Evolutionary conservation across 2,113 vertebrate species (phyloP), one percentile per base, ranked within the genome.

Genomic region (Clinocottus analis): DNA sequence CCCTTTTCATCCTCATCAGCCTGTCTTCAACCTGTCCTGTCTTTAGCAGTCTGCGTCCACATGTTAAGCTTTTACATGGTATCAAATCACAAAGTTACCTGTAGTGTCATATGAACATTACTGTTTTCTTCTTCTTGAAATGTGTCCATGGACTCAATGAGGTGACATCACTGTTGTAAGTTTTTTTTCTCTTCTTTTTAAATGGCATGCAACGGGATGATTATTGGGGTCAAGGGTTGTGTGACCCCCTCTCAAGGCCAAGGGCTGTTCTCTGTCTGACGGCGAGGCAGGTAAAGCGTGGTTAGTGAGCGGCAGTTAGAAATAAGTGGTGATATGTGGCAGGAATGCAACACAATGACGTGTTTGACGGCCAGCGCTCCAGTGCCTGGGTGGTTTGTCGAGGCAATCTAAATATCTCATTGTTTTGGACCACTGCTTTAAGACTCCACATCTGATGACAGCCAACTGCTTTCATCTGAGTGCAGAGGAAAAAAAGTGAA

Each of bases 281-380:
- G 29, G 41, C 1, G n/a, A 41, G 80, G 62, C 71, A 85, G 74
- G 56, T 87, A 82, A 83, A 77, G 64, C 5, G 12, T 27, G 21
- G 63, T 89, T 83, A 79, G 86, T 87, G 73, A 85, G 72, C 81
- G 43, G 61, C 84, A 72, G 65, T 75, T 85, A 75, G 62, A 73
- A 82, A 84, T 66, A 77, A 83, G 82, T 60, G 39, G 29, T 65
- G 77, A 90, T 76, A 73, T 84, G 81, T 75, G 63, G 25, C 70
- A 79, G 69, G 72, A 89, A 85, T 83, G 79, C 70, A 83, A 29
- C 63, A 77, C 68, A 77, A 67, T 67, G 35, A 51, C 55, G 66
- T 55, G 75, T 56, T 25, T 82, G 71, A 72, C 9, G 9, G 25
- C 70, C 33, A 77, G 25, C 5, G 5, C 56, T 63, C 4, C 0